Evolutionary conservation across 2,797 vertebrate species (phyloP).

Genomic region (Parambassis ranga): DNA sequence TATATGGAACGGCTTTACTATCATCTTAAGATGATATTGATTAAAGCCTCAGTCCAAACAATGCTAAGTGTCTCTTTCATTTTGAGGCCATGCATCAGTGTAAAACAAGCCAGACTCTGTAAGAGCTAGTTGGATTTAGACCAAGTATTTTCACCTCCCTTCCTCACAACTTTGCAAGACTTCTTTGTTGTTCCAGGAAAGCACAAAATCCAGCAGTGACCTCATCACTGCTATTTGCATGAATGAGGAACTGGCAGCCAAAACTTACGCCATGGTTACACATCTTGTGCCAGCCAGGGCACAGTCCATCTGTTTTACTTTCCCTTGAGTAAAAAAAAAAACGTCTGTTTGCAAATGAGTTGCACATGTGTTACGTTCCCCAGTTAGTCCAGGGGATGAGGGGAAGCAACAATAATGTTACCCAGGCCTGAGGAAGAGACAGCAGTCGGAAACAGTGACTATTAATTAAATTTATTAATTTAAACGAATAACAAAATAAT

Average conservation of each 20-base stretch:
- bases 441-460: too few species aligned
- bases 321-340: neutral
- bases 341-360: neutral
- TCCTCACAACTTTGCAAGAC: neutral
- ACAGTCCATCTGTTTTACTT: slow-evolving; percentile 4
- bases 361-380: too few species aligned
- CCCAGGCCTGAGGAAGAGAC: too few species aligned
- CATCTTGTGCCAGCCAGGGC: neutral
- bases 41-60: too few species aligned
- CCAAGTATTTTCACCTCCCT: neutral
- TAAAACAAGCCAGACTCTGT: neutral
- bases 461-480: too few species aligned
- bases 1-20: too few species aligned
- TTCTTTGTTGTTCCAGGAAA: neutral
- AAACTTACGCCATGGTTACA: neutral
- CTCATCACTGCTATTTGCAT: slow-evolving; percentile 4
- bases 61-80: too few species aligned
- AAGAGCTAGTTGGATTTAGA: too few species aligned
- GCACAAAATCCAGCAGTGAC: neutral
- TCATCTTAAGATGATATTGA: too few species aligned
- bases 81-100: neutral
- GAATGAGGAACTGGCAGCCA: neutral
- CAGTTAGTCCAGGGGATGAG: too few species aligned
- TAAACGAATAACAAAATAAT: too few species aligned
- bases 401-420: too few species aligned